Evolutionary conservation across 2,113 vertebrate genomes (phyloP).

Genomic region (Periophthalmodon schlosseri): DNA sequence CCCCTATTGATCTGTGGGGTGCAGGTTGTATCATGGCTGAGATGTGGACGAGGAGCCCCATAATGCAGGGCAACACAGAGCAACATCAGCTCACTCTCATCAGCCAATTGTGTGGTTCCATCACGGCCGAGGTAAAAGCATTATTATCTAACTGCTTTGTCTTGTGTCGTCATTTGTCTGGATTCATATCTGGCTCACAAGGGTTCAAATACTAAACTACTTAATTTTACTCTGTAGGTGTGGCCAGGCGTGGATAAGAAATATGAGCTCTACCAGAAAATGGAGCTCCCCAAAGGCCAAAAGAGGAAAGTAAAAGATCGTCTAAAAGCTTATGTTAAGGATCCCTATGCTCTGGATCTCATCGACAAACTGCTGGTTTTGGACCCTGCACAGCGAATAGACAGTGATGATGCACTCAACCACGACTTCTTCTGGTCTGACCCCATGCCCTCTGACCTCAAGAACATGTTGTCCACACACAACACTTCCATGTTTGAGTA

Average conservation of each 20-base stretch:
- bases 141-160: not conserved
- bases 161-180: not conserved
- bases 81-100: conserved; percentile 98
- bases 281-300: conserved; percentile 95
- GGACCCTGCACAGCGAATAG: conserved; percentile 88
- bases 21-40: conserved; percentile 99
- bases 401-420: conserved; percentile 95
- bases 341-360: conserved; percentile 91
- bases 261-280: conserved; percentile 94
- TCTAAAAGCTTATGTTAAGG: conserved; percentile 97
- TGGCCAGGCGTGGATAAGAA: conserved; percentile 95
- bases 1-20: conserved; percentile 97
- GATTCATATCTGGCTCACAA: not conserved
- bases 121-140: conserved; percentile 85
- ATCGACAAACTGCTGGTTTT: conserved; percentile 97
- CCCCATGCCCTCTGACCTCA: conserved; percentile 98
- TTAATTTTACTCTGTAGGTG: conserved; percentile 75
- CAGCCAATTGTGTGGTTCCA: conserved; percentile 97
- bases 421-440: conserved; percentile 99
- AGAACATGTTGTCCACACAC: conserved; percentile 98
- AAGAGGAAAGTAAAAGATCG: conserved; percentile 98
- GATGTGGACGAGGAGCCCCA: conserved; percentile 99
- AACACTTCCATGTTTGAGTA: conserved; percentile 99
- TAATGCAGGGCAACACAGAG: conserved; percentile 99
- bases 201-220: not conserved